These are phyloP conservation scores for Catharus fuscescens DNA, from an alignment of 2,113 vertebrate genomes.

Conservation along the genomic window DNA sequence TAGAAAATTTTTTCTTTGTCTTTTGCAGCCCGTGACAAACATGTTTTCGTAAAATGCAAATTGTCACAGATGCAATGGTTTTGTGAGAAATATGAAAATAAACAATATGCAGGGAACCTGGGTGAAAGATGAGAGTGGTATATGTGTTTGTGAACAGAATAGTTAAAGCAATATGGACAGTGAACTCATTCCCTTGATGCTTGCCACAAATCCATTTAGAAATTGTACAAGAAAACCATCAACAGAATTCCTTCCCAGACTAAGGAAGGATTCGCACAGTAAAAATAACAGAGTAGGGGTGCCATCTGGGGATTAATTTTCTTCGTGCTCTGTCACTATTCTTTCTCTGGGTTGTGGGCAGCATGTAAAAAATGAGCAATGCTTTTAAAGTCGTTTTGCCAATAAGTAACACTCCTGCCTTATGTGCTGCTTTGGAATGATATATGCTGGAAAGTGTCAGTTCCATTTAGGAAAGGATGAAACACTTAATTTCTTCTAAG, in stretches of 20 bases:
- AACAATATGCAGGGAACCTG: not conserved
- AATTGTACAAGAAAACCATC: not conserved
- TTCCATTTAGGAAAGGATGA: not conserved
- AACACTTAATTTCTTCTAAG: not conserved
- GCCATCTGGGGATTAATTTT: conserved; percentile 29
- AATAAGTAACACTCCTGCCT: not conserved
- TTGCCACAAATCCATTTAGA: not conserved
- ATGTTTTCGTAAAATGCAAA: not conserved
- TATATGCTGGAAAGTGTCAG: not conserved
- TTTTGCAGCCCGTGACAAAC: not conserved
- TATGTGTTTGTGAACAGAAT: not conserved
- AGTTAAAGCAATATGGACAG: not conserved
- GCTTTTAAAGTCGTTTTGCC: not conserved
- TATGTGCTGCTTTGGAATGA: not conserved
- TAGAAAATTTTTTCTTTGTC: not conserved
- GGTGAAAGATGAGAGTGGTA: not conserved
- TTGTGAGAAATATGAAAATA: not conserved
- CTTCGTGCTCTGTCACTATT: not conserved
- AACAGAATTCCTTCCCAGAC: not conserved
- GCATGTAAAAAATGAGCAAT: not conserved
- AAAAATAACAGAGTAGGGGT: not conserved
- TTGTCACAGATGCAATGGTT: rapidly evolving
- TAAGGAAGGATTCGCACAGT: not conserved
- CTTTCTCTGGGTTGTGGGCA: not conserved
- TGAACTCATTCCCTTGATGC: not conserved